Conservation (phyloP, 2,797 vertebrate species). For the Alosa sapidissima region DNA sequence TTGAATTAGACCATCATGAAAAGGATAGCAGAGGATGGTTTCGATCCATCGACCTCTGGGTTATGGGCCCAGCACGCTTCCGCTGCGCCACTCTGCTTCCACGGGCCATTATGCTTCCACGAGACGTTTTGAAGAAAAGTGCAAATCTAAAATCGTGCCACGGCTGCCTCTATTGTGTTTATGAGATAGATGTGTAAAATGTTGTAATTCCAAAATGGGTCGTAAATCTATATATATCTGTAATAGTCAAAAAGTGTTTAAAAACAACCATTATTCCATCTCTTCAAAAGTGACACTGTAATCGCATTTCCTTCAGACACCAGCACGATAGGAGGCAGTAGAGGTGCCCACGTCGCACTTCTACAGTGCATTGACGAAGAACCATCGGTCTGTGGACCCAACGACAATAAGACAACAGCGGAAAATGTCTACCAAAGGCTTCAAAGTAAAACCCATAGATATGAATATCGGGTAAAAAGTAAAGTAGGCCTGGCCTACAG, state of each 20-base stretch:
- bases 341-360: not conserved
- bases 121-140: not conserved
- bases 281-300: not conserved
- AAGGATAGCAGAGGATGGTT: constrained; percentile 72
- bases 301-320: not conserved
- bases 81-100: constrained; percentile 57
- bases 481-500: too few relatives aligned
- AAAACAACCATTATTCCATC: not conserved
- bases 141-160: not conserved
- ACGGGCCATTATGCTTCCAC: too few relatives aligned
- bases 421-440: too few relatives aligned
- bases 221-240: not conserved
- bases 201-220: not conserved
- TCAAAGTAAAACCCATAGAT: too few relatives aligned
- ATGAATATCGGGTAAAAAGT: too few relatives aligned
- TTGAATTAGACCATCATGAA: not conserved
- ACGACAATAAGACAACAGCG: too few relatives aligned
- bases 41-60: constrained; percentile 77
- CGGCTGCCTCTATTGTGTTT: not conserved
- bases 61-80: constrained; percentile 79
- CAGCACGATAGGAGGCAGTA: not conserved
- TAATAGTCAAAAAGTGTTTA: not conserved
- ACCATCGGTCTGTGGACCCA: too few relatives aligned
- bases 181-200: not conserved
- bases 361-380: not conserved